These are phyloP conservation scores for Barbus barbus DNA, from an alignment of 2,113 vertebrate species.

Conservation along the genomic window DNA sequence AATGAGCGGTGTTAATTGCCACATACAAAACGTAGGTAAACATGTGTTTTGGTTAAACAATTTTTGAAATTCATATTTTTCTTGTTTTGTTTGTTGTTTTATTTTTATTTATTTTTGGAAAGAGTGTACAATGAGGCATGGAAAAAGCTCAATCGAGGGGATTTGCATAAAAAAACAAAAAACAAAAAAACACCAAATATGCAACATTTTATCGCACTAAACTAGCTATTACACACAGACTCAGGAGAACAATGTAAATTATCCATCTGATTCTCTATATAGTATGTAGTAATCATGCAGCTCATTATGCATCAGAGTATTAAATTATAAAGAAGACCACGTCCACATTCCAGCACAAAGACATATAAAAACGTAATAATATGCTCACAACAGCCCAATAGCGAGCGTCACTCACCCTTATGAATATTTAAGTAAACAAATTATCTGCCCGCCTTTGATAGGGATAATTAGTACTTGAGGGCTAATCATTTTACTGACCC, in stretches of 20 bases:
- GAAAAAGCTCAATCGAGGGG: slow-evolving; percentile 85
- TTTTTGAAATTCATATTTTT: slow-evolving; percentile 75
- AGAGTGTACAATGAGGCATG: slow-evolving; percentile 55
- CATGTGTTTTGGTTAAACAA: slow-evolving; percentile 91
- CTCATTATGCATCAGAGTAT: slow-evolving; percentile 99
- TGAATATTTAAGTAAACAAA: slow-evolving; percentile 99
- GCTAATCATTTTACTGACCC: slow-evolving; percentile 92
- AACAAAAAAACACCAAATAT: slow-evolving; percentile 86
- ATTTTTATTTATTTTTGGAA: slow-evolving; percentile 51
- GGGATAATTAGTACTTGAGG: slow-evolving; percentile 98
- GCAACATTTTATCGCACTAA: slow-evolving; percentile 99
- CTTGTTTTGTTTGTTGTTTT: slow-evolving; percentile 65
- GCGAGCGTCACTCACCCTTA: slow-evolving; percentile 91
- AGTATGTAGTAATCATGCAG: slow-evolving; percentile 97
- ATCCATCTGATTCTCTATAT: slow-evolving; percentile 98
- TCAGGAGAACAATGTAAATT: slow-evolving; percentile 99
- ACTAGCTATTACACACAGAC: slow-evolving; percentile 99
- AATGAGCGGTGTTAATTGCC: slow-evolving; percentile 99
- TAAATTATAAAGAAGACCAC: slow-evolving; percentile 99
- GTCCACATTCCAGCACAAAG: slow-evolving; percentile 99
- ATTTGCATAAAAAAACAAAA: slow-evolving; percentile 91
- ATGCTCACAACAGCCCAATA: slow-evolving; percentile 98
- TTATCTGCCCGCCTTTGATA: slow-evolving; percentile 96
- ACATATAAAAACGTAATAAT: slow-evolving; percentile 99
- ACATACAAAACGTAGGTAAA: slow-evolving; percentile 97